These are phyloP conservation scores for Drosophila tanythrix DNA, from an alignment of 2,888 invertebrate species.

Conservation along the genomic window DNA sequence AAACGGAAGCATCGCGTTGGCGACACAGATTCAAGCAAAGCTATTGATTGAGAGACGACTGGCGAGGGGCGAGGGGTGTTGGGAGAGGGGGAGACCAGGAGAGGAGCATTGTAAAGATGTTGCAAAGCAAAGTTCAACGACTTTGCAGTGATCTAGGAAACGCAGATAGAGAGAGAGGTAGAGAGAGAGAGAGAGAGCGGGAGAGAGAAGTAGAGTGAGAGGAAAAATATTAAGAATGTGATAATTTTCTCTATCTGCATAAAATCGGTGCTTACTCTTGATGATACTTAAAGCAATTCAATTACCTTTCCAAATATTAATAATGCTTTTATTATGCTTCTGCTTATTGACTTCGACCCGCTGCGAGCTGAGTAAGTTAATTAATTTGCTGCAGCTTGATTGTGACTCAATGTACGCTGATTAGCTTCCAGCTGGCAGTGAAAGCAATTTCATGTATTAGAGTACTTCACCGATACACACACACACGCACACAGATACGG, in stretches of 20 bases:
- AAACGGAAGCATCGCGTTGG: conserved; percentile 17
- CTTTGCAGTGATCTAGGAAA: neutral
- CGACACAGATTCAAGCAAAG: neutral
- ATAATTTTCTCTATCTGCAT: neutral
- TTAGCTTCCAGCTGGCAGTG: conserved; percentile 34
- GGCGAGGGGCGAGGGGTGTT: neutral
- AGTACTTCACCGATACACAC: conserved; percentile 22
- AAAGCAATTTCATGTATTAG: conserved; percentile 29
- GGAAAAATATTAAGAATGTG: neutral
- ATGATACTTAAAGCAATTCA: neutral
- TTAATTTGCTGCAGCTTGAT: conserved; percentile 32
- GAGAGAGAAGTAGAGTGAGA: neutral
- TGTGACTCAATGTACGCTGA: conserved; percentile 28
- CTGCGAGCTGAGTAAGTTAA: conserved; percentile 23
- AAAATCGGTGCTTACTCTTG: neutral
- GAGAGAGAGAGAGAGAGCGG: neutral
- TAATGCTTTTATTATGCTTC: neutral
- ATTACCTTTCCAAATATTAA: neutral
- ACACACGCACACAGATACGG: neutral
- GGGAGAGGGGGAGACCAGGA: neutral
- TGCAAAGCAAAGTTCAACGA: neutral
- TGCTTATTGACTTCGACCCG: neutral
- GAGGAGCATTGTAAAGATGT: neutral
- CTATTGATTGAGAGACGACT: neutral
- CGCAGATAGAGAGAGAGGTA: too few species aligned